A percentile compares a stretch with the other conserved stretches of the same genome.
These are phyloP conservation scores for Dusona sp. DNA, from an alignment of 2,888 invertebrate genomes.

Conservation along the genomic window DNA sequence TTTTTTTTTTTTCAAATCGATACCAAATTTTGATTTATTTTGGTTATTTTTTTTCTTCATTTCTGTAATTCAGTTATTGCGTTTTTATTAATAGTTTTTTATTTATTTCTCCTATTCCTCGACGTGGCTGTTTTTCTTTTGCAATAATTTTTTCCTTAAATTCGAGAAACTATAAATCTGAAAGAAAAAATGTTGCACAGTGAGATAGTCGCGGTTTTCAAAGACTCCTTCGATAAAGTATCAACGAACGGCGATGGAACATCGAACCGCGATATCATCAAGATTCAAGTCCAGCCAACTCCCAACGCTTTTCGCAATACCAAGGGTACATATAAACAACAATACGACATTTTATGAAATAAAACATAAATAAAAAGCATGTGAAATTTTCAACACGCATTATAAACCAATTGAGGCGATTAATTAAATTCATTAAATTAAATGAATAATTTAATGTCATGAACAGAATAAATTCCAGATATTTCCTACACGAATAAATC, in stretches of 20 bases:
- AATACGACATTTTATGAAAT: neutral
- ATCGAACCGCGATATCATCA: constrained; percentile 63
- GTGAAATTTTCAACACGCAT: neutral
- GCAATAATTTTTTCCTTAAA: neutral
- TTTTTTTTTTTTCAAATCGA: neutral
- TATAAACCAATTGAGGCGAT: neutral
- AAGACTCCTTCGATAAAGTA: constrained; percentile 37
- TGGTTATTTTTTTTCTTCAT: neutral
- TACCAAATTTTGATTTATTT: neutral
- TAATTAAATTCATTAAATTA: neutral
- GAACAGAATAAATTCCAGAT: neutral
- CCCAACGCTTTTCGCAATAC: constrained; percentile 52
- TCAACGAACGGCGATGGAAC: constrained; percentile 19
- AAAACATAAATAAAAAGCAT: neutral
- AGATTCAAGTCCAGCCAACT: constrained; percentile 74
- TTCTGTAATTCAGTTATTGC: too few relatives aligned
- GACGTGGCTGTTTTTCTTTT: neutral
- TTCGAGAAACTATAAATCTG: neutral
- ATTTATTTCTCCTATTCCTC: neutral
- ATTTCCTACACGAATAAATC: neutral
- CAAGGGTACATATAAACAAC: constrained; percentile 34
- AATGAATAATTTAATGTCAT: neutral
- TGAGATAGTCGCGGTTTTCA: constrained; percentile 55
- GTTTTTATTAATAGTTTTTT: neutral
- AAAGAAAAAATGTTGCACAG: constrained; percentile 30